Evolutionary conservation across 2,888 invertebrate genomes (phyloP).

Genomic region (Melanotus villosus): DNA sequence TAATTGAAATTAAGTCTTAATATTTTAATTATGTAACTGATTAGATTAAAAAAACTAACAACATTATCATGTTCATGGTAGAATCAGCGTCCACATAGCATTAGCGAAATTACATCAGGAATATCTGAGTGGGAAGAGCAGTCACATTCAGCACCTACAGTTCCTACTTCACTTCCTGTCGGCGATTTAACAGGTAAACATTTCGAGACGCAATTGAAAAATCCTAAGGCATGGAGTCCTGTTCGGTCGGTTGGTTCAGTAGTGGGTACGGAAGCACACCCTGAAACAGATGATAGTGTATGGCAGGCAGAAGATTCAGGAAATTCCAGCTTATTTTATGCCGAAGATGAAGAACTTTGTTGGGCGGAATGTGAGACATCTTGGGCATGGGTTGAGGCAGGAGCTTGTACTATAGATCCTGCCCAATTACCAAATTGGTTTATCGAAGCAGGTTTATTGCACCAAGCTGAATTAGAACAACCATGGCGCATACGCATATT

Average conservation of each 20-base stretch:
- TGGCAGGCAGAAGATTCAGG: slow-evolving; percentile 80
- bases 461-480: slow-evolving; percentile 77
- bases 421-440: slow-evolving; percentile 84
- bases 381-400: slow-evolving; percentile 82
- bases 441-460: slow-evolving; percentile 55
- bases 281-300: slow-evolving; percentile 86
- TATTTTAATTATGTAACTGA: not conserved
- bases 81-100: slow-evolving; percentile 70
- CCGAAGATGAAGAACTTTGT: slow-evolving; percentile 83
- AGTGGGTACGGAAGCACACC: slow-evolving; percentile 88
- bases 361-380: slow-evolving; percentile 87
- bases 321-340: slow-evolving; percentile 85
- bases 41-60: not conserved
- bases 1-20: no score
- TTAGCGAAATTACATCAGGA: slow-evolving; percentile 69
- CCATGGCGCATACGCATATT: slow-evolving; percentile 85
- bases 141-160: slow-evolving; percentile 80
- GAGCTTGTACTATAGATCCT: slow-evolving; percentile 84
- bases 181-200: slow-evolving; percentile 75
- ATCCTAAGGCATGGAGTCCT: slow-evolving; percentile 90
- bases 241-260: slow-evolving; percentile 90
- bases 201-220: slow-evolving; percentile 81
- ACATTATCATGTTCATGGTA: slow-evolving; percentile 45
- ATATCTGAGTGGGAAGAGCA: slow-evolving; percentile 77
- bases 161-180: slow-evolving; percentile 76